A percentile compares a stretch with the other conserved stretches of the same genome.
These are phyloP conservation scores for Aeoliscus strigatus DNA, from an alignment of 2,797 vertebrate genomes.

Conservation along the genomic window DNA sequence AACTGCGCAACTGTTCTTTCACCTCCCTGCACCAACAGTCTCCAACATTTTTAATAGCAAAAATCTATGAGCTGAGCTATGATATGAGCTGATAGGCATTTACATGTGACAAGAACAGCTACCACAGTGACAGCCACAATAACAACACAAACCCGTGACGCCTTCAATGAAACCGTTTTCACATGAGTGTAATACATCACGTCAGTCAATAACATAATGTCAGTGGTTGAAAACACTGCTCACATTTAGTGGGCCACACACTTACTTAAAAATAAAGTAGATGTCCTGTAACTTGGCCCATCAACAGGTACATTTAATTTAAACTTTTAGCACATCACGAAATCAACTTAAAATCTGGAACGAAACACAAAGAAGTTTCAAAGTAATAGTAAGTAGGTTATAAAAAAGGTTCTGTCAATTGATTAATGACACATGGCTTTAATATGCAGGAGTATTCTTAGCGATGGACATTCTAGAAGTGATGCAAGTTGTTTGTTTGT, in stretches of 20 bases:
- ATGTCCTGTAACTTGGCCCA: too few species aligned
- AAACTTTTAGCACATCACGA: too few species aligned
- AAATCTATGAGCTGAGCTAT: conserved; percentile 29
- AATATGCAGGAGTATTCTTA: too few species aligned
- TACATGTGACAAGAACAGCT: conserved; percentile 44
- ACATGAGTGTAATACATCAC: conserved; percentile 29
- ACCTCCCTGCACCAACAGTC: conserved; percentile 50
- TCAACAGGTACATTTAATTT: too few species aligned
- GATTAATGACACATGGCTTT: too few species aligned
- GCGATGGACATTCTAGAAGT: too few species aligned
- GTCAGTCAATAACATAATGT: conserved; percentile 28
- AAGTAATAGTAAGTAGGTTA: too few species aligned
- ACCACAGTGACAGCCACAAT: conserved; percentile 28
- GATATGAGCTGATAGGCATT: conserved; percentile 25
- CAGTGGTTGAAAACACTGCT: conserved; percentile 17
- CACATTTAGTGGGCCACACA: not conserved
- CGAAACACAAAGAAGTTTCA: too few species aligned
- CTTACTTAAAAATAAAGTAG: too few species aligned
- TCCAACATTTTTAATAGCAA: conserved; percentile 48
- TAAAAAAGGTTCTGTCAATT: too few species aligned
- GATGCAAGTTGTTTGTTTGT: too few species aligned
- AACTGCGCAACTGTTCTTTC: conserved; percentile 44
- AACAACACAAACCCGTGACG: conserved; percentile 43
- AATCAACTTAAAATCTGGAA: too few species aligned
- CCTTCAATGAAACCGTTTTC: conserved; percentile 39